Evolutionary conservation across 2,888 invertebrate species (phyloP).

Genomic region (Hipparchia sbordonii): DNA sequence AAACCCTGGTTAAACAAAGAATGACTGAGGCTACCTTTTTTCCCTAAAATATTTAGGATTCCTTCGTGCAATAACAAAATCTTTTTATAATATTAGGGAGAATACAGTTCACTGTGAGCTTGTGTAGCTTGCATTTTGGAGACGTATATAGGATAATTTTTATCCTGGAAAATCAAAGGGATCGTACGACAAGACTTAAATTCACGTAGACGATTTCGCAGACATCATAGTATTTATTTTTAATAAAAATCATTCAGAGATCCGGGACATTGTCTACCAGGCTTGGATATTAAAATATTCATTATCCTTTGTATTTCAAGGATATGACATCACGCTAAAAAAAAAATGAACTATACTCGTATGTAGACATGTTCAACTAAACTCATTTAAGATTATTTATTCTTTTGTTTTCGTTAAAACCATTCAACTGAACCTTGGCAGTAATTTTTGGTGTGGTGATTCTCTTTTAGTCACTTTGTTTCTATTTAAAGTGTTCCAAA

Average conservation of each 20-base stretch:
- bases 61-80: no score
- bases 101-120: no score
- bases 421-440: constrained; percentile 66
- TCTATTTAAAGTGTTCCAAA: constrained; percentile 55
- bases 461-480: constrained; percentile 59
- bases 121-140: no score
- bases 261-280: constrained; percentile 25
- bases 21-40: no score
- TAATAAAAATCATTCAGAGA: background rate
- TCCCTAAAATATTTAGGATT: no score
- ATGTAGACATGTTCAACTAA: constrained; percentile 25
- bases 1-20: background rate
- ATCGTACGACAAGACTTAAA: no score
- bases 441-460: constrained; percentile 58
- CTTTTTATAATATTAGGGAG: no score
- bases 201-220: no score
- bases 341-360: background rate
- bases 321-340: constrained; percentile 24
- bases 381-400: constrained; percentile 58
- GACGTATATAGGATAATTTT: no score
- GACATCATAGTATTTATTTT: no score
- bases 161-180: no score
- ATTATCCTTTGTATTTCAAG: constrained; percentile 31
- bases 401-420: constrained; percentile 70
- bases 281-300: constrained; percentile 22